Percentiles rank a stretch among this genome's conserved stretches.
Conservation (phyloP, 2,888 invertebrate genomes). For the Ditylenchus weischeri region DNA sequence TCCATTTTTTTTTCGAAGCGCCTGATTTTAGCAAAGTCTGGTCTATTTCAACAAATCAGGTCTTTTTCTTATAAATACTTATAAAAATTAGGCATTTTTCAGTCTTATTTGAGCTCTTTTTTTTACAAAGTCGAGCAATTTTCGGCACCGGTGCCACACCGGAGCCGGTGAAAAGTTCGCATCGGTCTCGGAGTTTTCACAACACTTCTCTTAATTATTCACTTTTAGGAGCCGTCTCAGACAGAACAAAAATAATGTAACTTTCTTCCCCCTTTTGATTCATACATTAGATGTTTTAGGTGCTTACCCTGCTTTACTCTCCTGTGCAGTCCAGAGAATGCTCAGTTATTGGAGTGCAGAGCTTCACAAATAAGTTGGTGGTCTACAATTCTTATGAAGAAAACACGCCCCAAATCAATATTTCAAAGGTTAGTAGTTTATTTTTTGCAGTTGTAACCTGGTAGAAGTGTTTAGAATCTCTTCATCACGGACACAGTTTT, state of each 20-base stretch:
- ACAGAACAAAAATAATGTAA: constrained; percentile 13
- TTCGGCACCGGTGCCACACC: no score
- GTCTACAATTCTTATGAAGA: constrained; percentile 29
- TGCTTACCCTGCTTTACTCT: constrained; percentile 19
- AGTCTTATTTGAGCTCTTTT: no score
- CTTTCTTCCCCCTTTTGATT: no score
- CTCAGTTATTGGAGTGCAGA: constrained; percentile 36
- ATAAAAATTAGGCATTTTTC: no score
- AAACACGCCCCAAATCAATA: background rate
- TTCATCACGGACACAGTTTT: constrained; percentile 39
- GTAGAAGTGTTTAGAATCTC: constrained; percentile 23
- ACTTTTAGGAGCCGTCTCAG: constrained; percentile 13
- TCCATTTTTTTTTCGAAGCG: no score
- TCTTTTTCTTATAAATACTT: no score
- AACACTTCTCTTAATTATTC: background rate
- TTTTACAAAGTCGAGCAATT: no score
- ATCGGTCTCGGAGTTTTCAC: no score
- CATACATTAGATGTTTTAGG: no score
- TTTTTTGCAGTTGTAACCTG: background rate
- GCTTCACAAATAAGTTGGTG: constrained; percentile 35
- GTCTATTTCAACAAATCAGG: no score
- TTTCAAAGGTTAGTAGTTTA: constrained; percentile 15
- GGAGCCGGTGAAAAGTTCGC: no score
- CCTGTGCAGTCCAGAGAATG: constrained; percentile 13
- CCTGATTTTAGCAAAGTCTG: no score